phyloP scores from a whole-genome alignment of 2,113 vertebrate species.

The Thryonomys swinderianus region DNA sequence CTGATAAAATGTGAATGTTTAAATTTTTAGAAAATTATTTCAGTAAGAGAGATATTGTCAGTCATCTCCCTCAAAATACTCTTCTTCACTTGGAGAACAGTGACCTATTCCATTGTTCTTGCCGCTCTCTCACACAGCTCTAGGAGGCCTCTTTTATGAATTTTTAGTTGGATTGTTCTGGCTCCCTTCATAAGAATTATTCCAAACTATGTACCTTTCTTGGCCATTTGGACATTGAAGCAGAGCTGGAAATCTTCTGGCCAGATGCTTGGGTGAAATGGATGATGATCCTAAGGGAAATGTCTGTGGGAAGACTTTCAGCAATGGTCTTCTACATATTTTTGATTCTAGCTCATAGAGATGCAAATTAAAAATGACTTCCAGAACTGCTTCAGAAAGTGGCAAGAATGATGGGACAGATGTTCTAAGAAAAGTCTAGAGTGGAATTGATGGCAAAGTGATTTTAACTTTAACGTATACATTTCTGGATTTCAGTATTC shows the following conservation, averaged over 20 bases:
- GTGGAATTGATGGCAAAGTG: background rate
- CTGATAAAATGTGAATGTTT: background rate
- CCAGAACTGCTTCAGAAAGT: background rate
- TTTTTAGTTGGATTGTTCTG: background rate
- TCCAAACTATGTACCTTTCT: background rate
- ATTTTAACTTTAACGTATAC: background rate
- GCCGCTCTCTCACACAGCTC: background rate
- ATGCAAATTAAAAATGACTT: background rate
- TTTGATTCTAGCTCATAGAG: background rate
- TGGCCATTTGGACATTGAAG: background rate
- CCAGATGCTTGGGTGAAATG: background rate
- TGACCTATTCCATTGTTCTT: background rate
- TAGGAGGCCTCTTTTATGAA: background rate
- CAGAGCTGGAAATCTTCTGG: background rate
- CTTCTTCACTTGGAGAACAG: background rate
- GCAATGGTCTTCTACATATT: background rate
- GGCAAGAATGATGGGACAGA: background rate
- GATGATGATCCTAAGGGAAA: background rate
- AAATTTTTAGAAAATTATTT: background rate
- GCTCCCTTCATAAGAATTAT: background rate
- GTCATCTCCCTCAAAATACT: background rate
- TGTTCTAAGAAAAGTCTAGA: background rate
- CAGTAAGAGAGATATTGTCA: background rate
- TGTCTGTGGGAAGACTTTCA: background rate
- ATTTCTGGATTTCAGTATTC: background rate